Evolutionary conservation across 2,797 vertebrate species (phyloP).

Genomic region (Euphonia xanthogaster): DNA sequence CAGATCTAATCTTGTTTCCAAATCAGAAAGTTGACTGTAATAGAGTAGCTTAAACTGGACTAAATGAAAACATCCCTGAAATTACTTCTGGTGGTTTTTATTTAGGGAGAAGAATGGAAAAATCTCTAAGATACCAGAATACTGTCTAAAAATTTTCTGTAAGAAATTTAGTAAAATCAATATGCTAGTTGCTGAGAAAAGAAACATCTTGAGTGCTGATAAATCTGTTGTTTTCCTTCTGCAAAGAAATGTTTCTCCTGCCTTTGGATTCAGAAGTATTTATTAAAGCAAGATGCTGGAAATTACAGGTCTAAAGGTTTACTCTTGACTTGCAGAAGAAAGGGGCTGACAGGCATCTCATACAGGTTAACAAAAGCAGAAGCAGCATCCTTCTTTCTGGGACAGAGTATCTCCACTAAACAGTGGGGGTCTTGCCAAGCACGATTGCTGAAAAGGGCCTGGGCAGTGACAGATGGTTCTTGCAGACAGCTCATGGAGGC

Average conservation of each 20-base stretch:
- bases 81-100: not conserved
- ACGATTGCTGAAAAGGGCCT: not conserved
- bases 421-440: not conserved
- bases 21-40: not conserved
- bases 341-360: accelerated
- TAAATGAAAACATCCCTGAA: not conserved
- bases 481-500: accelerated
- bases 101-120: not conserved
- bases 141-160: not conserved
- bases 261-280: not conserved
- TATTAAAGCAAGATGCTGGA: not conserved
- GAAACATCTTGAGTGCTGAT: not conserved
- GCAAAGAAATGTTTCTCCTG: not conserved
- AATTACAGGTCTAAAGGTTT: not conserved
- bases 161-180: not conserved
- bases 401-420: not conserved
- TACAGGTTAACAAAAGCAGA: not conserved
- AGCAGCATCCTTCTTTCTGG: not conserved
- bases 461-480: not conserved
- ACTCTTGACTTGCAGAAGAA: not conserved
- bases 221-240: not conserved
- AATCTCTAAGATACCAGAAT: not conserved
- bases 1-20: not conserved
- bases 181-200: not conserved
- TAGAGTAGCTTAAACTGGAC: not conserved